Base-by-base conservation (phyloP, 1,140 invertebrate species). In the Pseudomyrmex gracilis region DNA sequence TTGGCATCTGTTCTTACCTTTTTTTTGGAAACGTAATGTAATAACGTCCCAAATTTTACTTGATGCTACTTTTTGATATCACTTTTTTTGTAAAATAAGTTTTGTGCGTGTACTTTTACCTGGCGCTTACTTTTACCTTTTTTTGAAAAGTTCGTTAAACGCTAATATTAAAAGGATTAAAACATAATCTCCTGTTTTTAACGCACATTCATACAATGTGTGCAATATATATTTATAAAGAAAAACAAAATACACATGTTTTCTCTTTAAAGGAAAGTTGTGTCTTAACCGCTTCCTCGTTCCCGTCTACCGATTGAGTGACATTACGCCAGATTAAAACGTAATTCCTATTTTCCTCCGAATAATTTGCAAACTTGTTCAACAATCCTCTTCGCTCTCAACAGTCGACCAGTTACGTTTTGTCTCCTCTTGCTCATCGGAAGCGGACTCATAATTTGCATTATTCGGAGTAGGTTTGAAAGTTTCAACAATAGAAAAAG, bases 401-500 rank as follows among this genome's bases (percentile, higher is more conserved):
- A 43, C 66, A 53, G 47, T 34, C 51, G 17, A 68, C 51, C 51
- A 51, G 51, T 78, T 58, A 43, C 77, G 55, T 45, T 13, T 20
- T n/a, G 53, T 34, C 17, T 73, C 3, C 12, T 57, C n/a, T 12
- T 58, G 57, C 60, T 34, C 15, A 51, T 43, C 61, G 58, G 82
- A 83, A 66, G 43, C 73, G 82, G 61, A 49, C 61, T 51, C 22
- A 61, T 83, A 83, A 76, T 83, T 83, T 83, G 82, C 73, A 83
- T 83, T 58, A 76, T 83, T 61, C 64, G 67, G 57, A 82, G 66
- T 71, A 84, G 77, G 61, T 82, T 80, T 84, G 77, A 82, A 84
- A 84, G 55, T 84, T 84, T 84, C 83, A 84, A 84, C 60, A 77
- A 77, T 76, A 58, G 76, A 58, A 43, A 68, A n/a, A 67, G 76